A percentile compares a stretch with the other conserved stretches of the same genome.
These are phyloP conservation scores for Aphrophora alni DNA, from an alignment of 2,888 invertebrate species.

Conservation along the genomic window DNA sequence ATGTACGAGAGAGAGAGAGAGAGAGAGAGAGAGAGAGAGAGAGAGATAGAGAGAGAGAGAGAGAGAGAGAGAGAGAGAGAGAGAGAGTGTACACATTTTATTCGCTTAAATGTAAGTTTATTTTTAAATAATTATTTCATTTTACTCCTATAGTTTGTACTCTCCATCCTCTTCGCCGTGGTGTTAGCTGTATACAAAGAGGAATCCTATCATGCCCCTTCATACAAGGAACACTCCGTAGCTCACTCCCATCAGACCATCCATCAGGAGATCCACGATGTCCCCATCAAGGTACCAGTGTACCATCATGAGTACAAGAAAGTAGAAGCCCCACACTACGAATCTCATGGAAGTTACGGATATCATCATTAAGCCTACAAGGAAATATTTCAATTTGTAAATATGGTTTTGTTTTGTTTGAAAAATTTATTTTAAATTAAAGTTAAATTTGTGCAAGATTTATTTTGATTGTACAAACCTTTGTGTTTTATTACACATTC, in stretches of 20 bases:
- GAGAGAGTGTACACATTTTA: no score
- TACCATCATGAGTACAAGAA: background rate
- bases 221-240: background rate
- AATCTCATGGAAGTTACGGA: background rate
- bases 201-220: background rate
- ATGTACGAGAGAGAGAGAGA: no score
- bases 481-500: no score
- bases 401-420: background rate
- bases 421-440: background rate
- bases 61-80: no score
- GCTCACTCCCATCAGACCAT: background rate
- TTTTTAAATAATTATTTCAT: no score
- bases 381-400: background rate
- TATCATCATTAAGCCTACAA: background rate
- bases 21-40: no score
- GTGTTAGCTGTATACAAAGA: background rate
- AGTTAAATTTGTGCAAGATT: no score
- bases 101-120: no score
- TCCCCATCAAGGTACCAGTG: background rate
- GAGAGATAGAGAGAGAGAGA: no score
- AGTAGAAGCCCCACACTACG: background rate
- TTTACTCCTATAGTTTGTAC: background rate
- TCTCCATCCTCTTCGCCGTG: background rate
- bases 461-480: no score
- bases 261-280: background rate